Percentiles rank a stretch among this genome's conserved stretches.
These are phyloP conservation scores for Macrochelys suwanniensis DNA, from an alignment of 2,797 vertebrate species.

Conservation along the genomic window DNA sequence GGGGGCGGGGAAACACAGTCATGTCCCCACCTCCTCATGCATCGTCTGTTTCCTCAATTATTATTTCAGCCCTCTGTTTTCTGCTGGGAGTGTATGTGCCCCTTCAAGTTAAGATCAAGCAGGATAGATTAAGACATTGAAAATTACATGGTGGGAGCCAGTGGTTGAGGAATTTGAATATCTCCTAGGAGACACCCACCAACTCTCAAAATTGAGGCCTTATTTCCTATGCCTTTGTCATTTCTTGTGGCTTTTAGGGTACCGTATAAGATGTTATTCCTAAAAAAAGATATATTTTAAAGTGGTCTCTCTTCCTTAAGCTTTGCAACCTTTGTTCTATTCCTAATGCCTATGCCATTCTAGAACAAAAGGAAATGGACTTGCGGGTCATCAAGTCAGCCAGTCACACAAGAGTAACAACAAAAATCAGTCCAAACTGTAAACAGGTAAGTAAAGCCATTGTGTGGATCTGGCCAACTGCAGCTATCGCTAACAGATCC, in stretches of 20 bases:
- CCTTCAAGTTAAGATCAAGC: not conserved
- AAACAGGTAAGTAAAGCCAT: slow-evolving; percentile 32
- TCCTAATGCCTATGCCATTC: not conserved
- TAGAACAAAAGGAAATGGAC: not conserved
- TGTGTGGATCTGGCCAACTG: slow-evolving; percentile 12
- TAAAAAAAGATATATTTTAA: not conserved
- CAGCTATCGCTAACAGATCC: not conserved
- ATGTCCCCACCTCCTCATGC: not conserved
- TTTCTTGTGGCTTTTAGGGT: not conserved
- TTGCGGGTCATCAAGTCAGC: slow-evolving; percentile 26
- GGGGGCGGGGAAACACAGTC: too few species aligned
- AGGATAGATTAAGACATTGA: not conserved
- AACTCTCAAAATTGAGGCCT: not conserved
- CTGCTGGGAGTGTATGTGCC: not conserved
- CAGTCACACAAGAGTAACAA: slow-evolving; percentile 37
- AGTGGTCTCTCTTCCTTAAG: not conserved
- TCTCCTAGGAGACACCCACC: not conserved
- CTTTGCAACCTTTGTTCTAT: not conserved
- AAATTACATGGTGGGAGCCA: not conserved
- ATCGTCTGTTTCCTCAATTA: accelerated
- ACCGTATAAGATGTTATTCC: not conserved
- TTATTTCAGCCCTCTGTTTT: not conserved
- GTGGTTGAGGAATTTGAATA: not conserved
- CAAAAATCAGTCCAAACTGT: slow-evolving; percentile 26
- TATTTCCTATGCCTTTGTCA: not conserved